Evolutionary conservation across 2,113 vertebrate species (phyloP).

Genomic region (Asarcornis scutulata): DNA sequence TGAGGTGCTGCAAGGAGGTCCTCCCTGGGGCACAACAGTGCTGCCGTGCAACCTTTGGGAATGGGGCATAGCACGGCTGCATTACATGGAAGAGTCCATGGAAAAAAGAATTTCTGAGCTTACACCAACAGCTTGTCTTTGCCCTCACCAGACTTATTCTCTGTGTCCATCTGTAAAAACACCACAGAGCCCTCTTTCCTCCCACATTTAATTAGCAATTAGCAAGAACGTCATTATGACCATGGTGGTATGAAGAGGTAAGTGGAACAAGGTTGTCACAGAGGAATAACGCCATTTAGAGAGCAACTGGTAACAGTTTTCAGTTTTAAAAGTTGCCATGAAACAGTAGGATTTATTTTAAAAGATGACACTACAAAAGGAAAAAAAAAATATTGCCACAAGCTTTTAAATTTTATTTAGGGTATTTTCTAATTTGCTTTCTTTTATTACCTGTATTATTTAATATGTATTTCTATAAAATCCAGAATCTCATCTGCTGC

Average conservation of each 20-base stretch:
- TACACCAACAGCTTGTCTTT: background rate
- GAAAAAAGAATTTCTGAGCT: background rate
- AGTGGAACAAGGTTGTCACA: background rate
- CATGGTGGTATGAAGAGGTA: background rate
- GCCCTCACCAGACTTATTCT: background rate
- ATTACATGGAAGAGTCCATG: accelerated
- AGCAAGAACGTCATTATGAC: background rate
- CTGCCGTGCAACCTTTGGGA: background rate
- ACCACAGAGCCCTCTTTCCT: background rate
- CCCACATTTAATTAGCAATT: background rate
- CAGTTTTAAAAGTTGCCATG: background rate
- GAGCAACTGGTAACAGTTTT: background rate
- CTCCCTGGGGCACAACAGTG: accelerated
- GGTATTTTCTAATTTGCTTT: background rate
- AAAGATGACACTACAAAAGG: background rate
- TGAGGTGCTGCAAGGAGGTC: background rate
- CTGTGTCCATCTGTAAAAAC: background rate
- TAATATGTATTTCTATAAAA: background rate
- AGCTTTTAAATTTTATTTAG: background rate
- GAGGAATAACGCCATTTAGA: background rate
- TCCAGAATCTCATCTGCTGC: background rate
- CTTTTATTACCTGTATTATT: background rate
- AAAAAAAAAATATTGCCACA: background rate
- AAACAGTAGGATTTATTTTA: background rate
- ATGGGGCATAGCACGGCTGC: background rate